Evolutionary conservation across 2,888 invertebrate species (phyloP), one percentile per base, ranked within the genome.

Genomic region (Drosophila histrio): DNA sequence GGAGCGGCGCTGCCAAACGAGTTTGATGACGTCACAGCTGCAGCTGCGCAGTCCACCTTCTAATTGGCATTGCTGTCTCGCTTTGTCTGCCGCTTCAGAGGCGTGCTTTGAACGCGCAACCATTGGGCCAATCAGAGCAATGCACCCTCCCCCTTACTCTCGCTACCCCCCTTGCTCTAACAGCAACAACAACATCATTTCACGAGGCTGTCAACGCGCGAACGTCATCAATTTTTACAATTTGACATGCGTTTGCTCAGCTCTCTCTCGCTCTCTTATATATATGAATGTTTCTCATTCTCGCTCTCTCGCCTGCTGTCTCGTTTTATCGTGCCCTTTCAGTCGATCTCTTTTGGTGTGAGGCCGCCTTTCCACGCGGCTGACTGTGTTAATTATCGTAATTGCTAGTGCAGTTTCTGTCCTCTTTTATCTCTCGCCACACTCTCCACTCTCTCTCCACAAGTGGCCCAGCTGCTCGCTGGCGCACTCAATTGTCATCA

Each of bases 401-500:
- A 89, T 89, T 90, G 91, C 80, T 81, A 67, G 56, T 74, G 73
- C 70, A 72, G 47, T 72, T 63, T 57, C 63, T 68, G 61, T 78
- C 77, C 60, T 78, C 74, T 52, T 71, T 63, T 61, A 46, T 54
- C 64, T 43, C 66, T 52, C 60, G 43, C 21, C 36, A 13, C 54
- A 19, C 58, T 15, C 47, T 34, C 15, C 43, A 39, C 44, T 17
- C 54, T 34, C 57, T 58, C 30, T 50, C 44, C 17, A 22, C 28
- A 54, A 56, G 56, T 78, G 81, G 63, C 64, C 66, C 77, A 77
- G 75, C 89, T 84, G 81, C 71, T 88, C 63, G 64, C 70, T 87
- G 87, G 89, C 87, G 84, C 90, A 89, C 83, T 89, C 89, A 91
- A 90, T 89, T 91, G 91, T 90, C 91, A 91, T 91, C 90, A 91